These are phyloP conservation scores for Drosophila navojoa DNA, from an alignment of 1,140 invertebrate genomes.

Conservation along the genomic window DNA sequence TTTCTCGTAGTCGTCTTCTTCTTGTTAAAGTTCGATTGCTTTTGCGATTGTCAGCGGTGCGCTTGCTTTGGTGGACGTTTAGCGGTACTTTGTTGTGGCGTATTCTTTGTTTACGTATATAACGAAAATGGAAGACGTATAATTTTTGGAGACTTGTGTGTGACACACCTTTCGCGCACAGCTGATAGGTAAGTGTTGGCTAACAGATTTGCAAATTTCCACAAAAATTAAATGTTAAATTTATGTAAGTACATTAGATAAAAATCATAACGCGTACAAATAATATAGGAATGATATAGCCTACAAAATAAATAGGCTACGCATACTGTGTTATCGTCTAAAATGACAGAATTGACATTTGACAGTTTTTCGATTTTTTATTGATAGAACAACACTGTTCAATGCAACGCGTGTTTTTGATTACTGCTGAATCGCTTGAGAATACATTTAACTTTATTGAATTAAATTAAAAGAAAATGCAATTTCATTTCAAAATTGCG, in stretches of 20 bases:
- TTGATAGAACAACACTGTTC: slow-evolving; percentile 31
- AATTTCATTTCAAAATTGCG: slow-evolving; percentile 64
- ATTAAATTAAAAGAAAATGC: slow-evolving; percentile 48
- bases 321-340: slow-evolving; percentile 22
- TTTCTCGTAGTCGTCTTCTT: slow-evolving; percentile 8
- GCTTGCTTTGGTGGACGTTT: slow-evolving; percentile 34
- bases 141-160: slow-evolving; percentile 34
- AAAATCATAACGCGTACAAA: slow-evolving; percentile 34
- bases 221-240: slow-evolving; percentile 27
- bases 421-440: neutral
- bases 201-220: slow-evolving; percentile 20
- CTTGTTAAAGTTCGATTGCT: slow-evolving; percentile 38
- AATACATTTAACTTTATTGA: slow-evolving; percentile 13
- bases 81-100: slow-evolving; percentile 42
- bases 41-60: slow-evolving; percentile 37
- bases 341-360: neutral
- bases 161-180: slow-evolving; percentile 25
- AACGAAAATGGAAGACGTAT: slow-evolving; percentile 34
- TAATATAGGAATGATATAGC: slow-evolving; percentile 17
- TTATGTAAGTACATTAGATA: slow-evolving; percentile 28
- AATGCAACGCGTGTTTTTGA: slow-evolving; percentile 20
- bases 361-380: slow-evolving; percentile 12
- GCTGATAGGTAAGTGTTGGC: slow-evolving; percentile 33
- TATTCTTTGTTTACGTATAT: slow-evolving; percentile 51
- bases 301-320: slow-evolving; percentile 16